phyloP scores from a whole-genome alignment of 2,113 vertebrate genomes.

The Melanostigma gelatinosum region DNA sequence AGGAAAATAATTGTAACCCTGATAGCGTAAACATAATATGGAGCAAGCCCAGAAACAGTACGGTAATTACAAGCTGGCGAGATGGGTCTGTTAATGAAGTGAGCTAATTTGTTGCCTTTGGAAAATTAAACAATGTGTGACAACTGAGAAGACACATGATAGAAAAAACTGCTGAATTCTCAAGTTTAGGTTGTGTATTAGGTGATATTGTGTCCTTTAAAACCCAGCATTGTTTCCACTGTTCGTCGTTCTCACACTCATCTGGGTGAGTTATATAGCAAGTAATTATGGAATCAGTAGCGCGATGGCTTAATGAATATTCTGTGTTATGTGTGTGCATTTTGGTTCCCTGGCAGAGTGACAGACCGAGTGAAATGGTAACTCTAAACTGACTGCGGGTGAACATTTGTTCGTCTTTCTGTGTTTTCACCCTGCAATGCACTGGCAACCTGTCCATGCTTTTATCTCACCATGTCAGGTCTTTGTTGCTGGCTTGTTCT shows the following conservation, averaged over 20 bases:
- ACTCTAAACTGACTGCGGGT: constrained; percentile 4
- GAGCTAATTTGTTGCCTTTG: constrained; percentile 62
- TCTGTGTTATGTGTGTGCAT: neutral
- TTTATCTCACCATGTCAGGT: constrained; percentile 75
- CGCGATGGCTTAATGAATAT: neutral
- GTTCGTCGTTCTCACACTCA: neutral
- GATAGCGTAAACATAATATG: constrained; percentile 57
- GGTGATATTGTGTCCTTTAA: neutral
- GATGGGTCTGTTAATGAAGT: constrained; percentile 61
- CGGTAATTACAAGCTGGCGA: constrained; percentile 68
- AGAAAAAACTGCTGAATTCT: constrained; percentile 8
- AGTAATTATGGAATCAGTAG: constrained; percentile 13
- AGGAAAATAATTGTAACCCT: constrained; percentile 62
- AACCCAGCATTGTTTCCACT: neutral
- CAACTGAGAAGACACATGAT: constrained; percentile 34
- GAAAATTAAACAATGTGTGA: constrained; percentile 49
- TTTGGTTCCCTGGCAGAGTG: constrained; percentile 7
- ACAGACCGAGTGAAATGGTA: constrained; percentile 32
- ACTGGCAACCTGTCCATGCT: constrained; percentile 33
- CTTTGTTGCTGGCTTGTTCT: constrained; percentile 54
- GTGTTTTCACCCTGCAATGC: constrained; percentile 27
- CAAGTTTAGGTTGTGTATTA: neutral
- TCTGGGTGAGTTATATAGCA: constrained; percentile 24
- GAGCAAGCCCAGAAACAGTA: constrained; percentile 69
- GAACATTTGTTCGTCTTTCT: constrained; percentile 22